Evolutionary conservation across 2,113 vertebrate species (phyloP), one percentile per base, ranked within the genome.

Genomic region (Catharus bicknelli): DNA sequence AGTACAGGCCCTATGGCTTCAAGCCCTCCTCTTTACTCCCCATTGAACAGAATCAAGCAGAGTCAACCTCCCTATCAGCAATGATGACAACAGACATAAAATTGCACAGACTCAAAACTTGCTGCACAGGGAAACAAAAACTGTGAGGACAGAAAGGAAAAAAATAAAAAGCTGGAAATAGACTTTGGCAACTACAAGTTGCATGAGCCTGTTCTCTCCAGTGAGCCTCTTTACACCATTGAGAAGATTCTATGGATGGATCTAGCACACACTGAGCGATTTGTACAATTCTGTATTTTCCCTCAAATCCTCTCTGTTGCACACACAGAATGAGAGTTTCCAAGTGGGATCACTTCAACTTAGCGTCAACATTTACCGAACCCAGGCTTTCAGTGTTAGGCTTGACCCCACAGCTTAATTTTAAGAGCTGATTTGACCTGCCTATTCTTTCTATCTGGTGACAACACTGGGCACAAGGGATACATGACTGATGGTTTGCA

Each of bases 401-500:
- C 51, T 85, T 88, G 50, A 93, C 79, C 38, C 86, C 76, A 62
- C 2, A 36, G 43, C 64, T 91, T 61, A 30, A 36, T 78, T 90
- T 48, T 63, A 73, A 83, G 83, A 86, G 68, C 36, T 90, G 45
- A 72, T 91, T 88, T 88, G 88, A 91, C 94, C 86, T 81, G 73
- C 55, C 47, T 63, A 25, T 76, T 80, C 51, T 70, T 86, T 59
- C 18, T n/a, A 40, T 27, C 40, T 67, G 57, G 76, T 86, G 90
- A 84, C 90, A 93, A 86, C 27, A 29, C 40, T 23, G 64, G 86
- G 88, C 86, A 88, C 51, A 86, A 77, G 68, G 85, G 53, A 95
- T 51, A 53, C 61, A 81, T 90, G 94, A 96, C 83, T 90, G 94
- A 96, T 92, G 92, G 83, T 78, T 75, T 88, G 64, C 63, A 78